Conservation (phyloP, 2,797 vertebrate species). For the Gallinago solitaria region DNA sequence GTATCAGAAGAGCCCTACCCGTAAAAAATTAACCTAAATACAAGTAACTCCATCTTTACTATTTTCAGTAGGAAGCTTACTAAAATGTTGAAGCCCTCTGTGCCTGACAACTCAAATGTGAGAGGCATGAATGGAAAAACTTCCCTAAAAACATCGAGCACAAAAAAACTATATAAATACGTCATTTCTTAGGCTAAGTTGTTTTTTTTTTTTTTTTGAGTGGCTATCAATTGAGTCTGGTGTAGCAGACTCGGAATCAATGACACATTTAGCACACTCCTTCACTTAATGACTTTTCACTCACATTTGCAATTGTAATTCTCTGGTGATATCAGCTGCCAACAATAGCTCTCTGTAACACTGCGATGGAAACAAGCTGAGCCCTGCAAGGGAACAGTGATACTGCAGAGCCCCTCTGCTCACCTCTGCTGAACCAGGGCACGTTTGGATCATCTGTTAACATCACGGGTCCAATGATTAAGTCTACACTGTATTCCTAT, state of each 20-base stretch:
- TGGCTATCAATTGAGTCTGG: background rate
- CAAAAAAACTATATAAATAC: background rate
- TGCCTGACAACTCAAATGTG: background rate
- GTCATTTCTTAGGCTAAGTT: background rate
- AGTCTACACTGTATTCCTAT: background rate
- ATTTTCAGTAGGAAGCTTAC: background rate
- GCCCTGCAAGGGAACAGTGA: background rate
- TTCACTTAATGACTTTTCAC: slow-evolving; percentile 33
- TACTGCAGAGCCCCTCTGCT: background rate
- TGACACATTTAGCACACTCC: background rate
- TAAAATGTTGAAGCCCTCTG: background rate
- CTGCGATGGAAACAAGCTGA: background rate
- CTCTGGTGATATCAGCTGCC: background rate
- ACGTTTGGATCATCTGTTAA: background rate
- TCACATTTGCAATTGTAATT: slow-evolving; percentile 32
- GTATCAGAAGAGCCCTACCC: background rate
- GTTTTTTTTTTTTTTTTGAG: background rate
- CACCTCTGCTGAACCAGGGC: background rate
- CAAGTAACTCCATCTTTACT: background rate
- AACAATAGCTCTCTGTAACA: background rate
- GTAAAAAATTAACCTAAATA: background rate
- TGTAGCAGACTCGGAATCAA: background rate
- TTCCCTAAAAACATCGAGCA: background rate
- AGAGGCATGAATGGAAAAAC: background rate
- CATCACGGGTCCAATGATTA: background rate